Evolutionary conservation across 2,888 invertebrate species (phyloP).

Genomic region (Drosophila austrosaltans): DNA sequence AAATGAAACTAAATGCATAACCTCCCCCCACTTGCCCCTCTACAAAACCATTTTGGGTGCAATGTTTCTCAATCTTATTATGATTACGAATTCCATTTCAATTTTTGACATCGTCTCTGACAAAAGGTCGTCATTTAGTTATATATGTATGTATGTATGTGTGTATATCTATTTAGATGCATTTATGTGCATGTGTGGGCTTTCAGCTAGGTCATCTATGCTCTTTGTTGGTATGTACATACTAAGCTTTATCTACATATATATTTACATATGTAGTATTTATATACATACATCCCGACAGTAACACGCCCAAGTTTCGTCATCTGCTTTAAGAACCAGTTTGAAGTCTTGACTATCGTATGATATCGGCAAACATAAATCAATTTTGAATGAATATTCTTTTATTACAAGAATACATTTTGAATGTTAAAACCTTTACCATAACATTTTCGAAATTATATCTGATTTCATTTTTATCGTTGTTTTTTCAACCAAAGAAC

Average conservation of each 20-base stretch:
- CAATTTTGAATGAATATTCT: not conserved
- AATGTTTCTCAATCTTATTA: constrained; percentile 7
- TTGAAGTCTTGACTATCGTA: not conserved
- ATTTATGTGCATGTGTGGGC: too few relatives aligned
- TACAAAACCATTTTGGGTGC: not conserved
- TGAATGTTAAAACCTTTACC: too few relatives aligned
- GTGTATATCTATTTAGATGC: too few relatives aligned
- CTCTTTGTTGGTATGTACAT: not conserved
- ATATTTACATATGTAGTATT: not conserved
- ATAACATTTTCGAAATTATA: too few relatives aligned
- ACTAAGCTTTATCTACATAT: not conserved
- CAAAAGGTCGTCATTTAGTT: not conserved
- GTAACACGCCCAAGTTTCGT: not conserved
- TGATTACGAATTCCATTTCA: constrained; percentile 12
- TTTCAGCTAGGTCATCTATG: not conserved
- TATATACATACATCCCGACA: too few relatives aligned
- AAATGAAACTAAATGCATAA: not conserved
- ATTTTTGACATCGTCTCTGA: not conserved
- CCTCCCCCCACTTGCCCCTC: not conserved
- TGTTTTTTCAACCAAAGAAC: too few relatives aligned
- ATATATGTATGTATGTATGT: not conserved
- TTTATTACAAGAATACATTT: too few relatives aligned
- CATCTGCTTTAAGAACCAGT: not conserved
- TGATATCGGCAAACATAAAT: not conserved
- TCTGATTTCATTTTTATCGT: too few relatives aligned